phyloP scores from a whole-genome alignment of 2,797 vertebrate species.

The Nyctibius grandis region DNA sequence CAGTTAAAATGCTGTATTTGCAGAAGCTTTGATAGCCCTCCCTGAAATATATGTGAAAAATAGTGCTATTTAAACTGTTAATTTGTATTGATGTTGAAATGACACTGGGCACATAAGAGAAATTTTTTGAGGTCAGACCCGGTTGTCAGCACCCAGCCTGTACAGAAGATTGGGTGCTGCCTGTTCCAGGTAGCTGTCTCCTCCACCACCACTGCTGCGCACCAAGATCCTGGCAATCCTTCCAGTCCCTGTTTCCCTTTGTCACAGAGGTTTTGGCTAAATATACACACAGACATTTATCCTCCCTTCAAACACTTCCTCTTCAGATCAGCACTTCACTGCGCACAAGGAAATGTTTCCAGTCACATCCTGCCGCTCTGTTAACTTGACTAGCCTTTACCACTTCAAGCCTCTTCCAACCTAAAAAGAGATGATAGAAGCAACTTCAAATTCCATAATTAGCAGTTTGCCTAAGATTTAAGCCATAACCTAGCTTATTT shows the following conservation, averaged over 20 bases:
- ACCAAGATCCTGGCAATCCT: not conserved
- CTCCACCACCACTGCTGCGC: not conserved
- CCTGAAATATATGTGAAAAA: not conserved
- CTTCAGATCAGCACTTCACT: not conserved
- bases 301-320: conserved; percentile 43
- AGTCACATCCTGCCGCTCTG: conserved; percentile 17
- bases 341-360: not conserved
- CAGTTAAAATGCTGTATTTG: not conserved
- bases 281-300: conserved; percentile 14
- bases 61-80: not conserved
- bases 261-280: conserved; percentile 14
- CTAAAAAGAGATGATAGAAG: not conserved
- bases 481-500: not conserved
- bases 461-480: not conserved
- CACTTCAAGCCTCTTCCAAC: not conserved
- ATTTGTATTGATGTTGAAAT: not conserved
- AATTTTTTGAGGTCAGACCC: not conserved
- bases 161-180: not conserved
- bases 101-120: too few species aligned
- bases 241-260: not conserved
- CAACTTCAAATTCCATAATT: not conserved
- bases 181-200: not conserved
- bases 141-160: not conserved
- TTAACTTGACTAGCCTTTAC: not conserved
- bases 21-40: not conserved